These are phyloP conservation scores for Patella depressa DNA, from an alignment of 2,888 invertebrate genomes.

Conservation along the genomic window DNA sequence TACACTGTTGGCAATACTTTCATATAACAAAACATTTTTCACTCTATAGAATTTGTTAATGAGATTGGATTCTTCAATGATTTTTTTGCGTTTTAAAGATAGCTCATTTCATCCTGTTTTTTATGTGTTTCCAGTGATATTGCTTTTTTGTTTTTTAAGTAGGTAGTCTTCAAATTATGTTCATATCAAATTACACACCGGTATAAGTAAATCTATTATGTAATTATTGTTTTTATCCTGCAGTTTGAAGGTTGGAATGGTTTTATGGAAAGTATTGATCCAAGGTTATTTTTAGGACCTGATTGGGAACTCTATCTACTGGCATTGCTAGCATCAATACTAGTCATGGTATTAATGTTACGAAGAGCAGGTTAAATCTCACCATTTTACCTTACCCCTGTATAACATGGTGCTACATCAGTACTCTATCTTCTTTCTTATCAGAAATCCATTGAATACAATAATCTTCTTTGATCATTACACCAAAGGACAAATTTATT, in stretches of 20 bases:
- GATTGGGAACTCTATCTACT: conserved; percentile 97
- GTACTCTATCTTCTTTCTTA: too few relatives aligned
- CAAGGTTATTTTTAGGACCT: conserved; percentile 73
- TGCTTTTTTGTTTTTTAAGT: background rate
- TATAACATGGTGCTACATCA: background rate
- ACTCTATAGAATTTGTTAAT: too few relatives aligned
- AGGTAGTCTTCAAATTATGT: background rate
- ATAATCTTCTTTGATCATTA: too few relatives aligned
- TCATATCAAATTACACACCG: background rate
- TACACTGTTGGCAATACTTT: too few relatives aligned
- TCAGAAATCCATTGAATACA: too few relatives aligned
- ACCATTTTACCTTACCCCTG: background rate
- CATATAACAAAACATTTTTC: too few relatives aligned
- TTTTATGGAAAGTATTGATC: conserved; percentile 56
- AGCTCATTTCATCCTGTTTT: conserved; percentile 1
- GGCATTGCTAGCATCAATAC: conserved; percentile 83
- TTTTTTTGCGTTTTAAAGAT: background rate
- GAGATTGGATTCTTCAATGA: background rate
- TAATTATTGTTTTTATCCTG: conserved; percentile 33
- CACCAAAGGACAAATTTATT: too few relatives aligned
- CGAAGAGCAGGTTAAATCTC: conserved; percentile 46
- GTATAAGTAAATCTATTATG: background rate
- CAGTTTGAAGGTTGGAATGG: conserved; percentile 57
- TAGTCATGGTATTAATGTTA: conserved; percentile 82
- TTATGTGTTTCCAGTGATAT: background rate